Evolutionary conservation across 1,140 invertebrate genomes (phyloP), one percentile per base, ranked within the genome.

Genomic region (Nasonia longicornis): DNA sequence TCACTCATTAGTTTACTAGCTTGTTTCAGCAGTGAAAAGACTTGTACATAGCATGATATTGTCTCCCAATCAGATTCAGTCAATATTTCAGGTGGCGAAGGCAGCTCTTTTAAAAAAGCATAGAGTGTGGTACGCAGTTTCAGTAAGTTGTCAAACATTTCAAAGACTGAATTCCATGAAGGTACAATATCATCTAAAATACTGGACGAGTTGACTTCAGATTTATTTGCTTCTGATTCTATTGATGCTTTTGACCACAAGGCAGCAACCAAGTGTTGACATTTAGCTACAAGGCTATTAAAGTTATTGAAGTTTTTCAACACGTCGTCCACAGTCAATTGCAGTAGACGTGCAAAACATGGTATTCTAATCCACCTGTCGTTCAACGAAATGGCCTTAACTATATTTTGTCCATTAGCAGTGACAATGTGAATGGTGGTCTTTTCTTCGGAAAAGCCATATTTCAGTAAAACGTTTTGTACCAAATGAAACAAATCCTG

Each of bases 401-500:
- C 77, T 69, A 82, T 79, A 52, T 82, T 82, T 31, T 38, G 42
- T 4, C 81, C 81, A 70, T 82, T 82, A 7, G 81, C 63, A 8
- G 81, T 82, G 26, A 82, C 72, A 69, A 82, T 82, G 8, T 82
- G 81, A 63, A 82, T 70, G 14, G 42, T 64, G 7, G 58, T 74
- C 29, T 64, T 79, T 10, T 75, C 71, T 42, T 82, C 72, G 6
- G 42, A 38, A 78, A 78, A 82, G 66, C 77, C 77, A 64, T 82
- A 82, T 20, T 82, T 82, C 16, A 82, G 72, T 52, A 82, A 71
- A 64, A 82, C 81, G 63, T 82, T 82, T 64, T 82, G 70, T 20
- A 82, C 75, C 26, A 82, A 72, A 31, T 82, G 81, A 64, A 79
- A 82, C 8, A 82, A 52, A 79, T 82, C 81, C 67, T 82, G 70